phyloP scores from a whole-genome alignment of 2,797 vertebrate genomes.

The Oreonectes daqikongensis region DNA sequence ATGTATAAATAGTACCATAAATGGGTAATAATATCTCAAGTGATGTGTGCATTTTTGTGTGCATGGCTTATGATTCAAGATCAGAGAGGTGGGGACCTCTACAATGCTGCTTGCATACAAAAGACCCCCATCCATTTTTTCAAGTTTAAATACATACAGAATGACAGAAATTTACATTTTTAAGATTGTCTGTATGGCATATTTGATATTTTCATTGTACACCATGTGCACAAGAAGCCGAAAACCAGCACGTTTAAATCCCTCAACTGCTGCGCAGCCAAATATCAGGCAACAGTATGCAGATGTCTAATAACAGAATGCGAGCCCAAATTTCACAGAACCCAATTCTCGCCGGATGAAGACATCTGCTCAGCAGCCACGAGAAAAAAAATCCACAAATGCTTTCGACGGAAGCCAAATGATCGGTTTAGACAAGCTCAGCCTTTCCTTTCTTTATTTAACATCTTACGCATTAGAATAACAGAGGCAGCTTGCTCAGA shows the following conservation, averaged over 20 bases:
- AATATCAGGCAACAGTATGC: slow-evolving; percentile 23
- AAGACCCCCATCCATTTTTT: neutral
- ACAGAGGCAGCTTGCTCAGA: slow-evolving; percentile 26
- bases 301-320: slow-evolving; percentile 38
- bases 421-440: slow-evolving; percentile 15
- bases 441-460: slow-evolving; percentile 35
- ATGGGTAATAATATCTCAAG: slow-evolving; percentile 57
- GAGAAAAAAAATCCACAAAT: neutral
- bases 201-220: neutral
- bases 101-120: slow-evolving; percentile 22
- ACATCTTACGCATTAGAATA: slow-evolving; percentile 9
- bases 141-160: no score
- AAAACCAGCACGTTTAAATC: neutral
- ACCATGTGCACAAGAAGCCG: neutral
- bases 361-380: slow-evolving; percentile 37
- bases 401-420: slow-evolving; percentile 3
- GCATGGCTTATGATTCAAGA: slow-evolving; percentile 24
- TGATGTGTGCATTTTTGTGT: slow-evolving; percentile 42
- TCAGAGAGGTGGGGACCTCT: slow-evolving; percentile 34
- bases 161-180: no score
- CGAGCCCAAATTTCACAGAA: slow-evolving; percentile 30
- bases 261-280: slow-evolving; percentile 12
- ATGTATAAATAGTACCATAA: slow-evolving; percentile 59
- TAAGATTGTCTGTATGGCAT: neutral
- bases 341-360: slow-evolving; percentile 30